A percentile compares a stretch with the other conserved stretches of the same genome.
Evolutionary conservation across 2,888 invertebrate genomes (phyloP).

Genomic region (Phalera bucephala): DNA sequence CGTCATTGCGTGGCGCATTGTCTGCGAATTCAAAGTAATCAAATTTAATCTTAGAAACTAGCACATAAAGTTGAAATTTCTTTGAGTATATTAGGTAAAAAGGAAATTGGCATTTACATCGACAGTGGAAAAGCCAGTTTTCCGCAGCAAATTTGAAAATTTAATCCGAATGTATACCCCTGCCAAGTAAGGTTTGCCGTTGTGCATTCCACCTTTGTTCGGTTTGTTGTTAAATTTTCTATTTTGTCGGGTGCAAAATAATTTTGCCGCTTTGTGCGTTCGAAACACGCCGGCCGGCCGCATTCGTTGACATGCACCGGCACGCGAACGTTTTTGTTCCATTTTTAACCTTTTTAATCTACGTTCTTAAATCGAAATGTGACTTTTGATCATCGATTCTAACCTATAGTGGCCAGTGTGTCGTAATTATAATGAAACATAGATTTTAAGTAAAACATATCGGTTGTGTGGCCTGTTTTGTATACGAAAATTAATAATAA

Average conservation of each 20-base stretch:
- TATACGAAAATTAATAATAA: slow-evolving; percentile 33
- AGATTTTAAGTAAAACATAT: slow-evolving; percentile 26
- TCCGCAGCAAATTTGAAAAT: slow-evolving; percentile 76
- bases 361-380: slow-evolving; percentile 53
- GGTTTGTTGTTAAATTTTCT: slow-evolving; percentile 22
- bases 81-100: slow-evolving; percentile 40
- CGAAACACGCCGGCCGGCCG: slow-evolving; percentile 57
- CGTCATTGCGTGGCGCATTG: slow-evolving; percentile 82
- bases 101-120: slow-evolving; percentile 80
- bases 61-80: slow-evolving; percentile 40
- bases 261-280: slow-evolving; percentile 54
- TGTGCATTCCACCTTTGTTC: slow-evolving; percentile 37
- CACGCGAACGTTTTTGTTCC: slow-evolving; percentile 79
- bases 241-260: slow-evolving; percentile 34
- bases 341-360: slow-evolving; percentile 48
- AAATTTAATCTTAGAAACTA: slow-evolving; percentile 40
- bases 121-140: slow-evolving; percentile 79
- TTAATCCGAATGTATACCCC: slow-evolving; percentile 58
- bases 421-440: slow-evolving; percentile 17
- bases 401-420: slow-evolving; percentile 27
- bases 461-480: slow-evolving; percentile 45
- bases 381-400: slow-evolving; percentile 43
- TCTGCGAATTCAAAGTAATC: slow-evolving; percentile 43
- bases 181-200: slow-evolving; percentile 43
- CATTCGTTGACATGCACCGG: slow-evolving; percentile 77